Evolutionary conservation across 2,797 vertebrate species (phyloP).

Genomic region (Eutrigla gurnardus): DNA sequence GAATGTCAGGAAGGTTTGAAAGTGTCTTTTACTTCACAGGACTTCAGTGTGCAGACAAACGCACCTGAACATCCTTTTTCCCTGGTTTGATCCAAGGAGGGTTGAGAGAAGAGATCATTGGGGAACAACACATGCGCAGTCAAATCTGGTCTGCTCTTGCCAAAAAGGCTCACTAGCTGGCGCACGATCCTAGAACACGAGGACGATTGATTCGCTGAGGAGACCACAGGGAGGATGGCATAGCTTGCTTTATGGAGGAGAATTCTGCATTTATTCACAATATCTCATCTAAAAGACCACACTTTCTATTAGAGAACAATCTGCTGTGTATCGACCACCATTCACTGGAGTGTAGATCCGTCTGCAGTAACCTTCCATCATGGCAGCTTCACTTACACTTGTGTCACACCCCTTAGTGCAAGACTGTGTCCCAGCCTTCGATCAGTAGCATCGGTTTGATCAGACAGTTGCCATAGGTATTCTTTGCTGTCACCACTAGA

Average conservation of each 20-base stretch:
- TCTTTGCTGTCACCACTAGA: constrained; percentile 36
- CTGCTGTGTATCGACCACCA: background rate
- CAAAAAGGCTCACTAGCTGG: too few species aligned
- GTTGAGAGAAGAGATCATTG: background rate
- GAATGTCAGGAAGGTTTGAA: background rate
- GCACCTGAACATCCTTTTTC: background rate
- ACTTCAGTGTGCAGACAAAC: background rate
- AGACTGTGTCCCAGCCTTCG: too few species aligned
- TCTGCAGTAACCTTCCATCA: too few species aligned
- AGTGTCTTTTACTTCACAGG: background rate
- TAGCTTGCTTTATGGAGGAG: background rate
- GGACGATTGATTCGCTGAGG: background rate
- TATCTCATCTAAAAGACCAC: background rate
- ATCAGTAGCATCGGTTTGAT: too few species aligned
- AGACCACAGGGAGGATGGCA: background rate
- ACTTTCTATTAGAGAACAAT: background rate
- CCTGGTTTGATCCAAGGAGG: background rate
- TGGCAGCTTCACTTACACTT: too few species aligned
- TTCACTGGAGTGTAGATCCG: background rate
- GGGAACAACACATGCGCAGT: background rate
- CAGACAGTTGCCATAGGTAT: background rate
- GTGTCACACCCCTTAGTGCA: too few species aligned
- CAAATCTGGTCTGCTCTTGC: too few species aligned
- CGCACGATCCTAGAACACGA: background rate
- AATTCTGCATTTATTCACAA: background rate